phyloP scores from a whole-genome alignment of 1,140 invertebrate genomes.

The Habropoda laboriosa region DNA sequence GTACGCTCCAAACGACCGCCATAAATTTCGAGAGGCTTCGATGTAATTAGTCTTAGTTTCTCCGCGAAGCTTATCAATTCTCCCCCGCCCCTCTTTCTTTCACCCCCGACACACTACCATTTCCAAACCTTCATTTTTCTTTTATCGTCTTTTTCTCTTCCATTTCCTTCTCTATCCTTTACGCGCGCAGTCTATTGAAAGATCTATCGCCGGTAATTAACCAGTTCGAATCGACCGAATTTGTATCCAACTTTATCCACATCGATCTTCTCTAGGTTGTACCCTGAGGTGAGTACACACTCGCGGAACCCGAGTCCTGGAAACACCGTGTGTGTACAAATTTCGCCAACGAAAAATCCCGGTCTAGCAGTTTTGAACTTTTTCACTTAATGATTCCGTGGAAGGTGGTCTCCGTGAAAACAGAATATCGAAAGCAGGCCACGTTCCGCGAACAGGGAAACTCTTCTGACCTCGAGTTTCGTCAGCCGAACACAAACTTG shows the following conservation, averaged over 20 bases:
- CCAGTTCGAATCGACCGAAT: not conserved
- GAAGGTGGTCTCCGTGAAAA: not conserved
- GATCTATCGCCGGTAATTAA: not conserved
- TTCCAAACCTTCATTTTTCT: no score
- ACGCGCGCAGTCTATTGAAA: not conserved
- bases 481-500: conserved; percentile 1
- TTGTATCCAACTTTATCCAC: not conserved
- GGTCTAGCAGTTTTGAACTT: not conserved
- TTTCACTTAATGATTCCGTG: not conserved
- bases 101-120: no score
- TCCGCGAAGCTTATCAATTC: conserved; percentile 22
- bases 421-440: not conserved
- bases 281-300: no score
- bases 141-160: no score
- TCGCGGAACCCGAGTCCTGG: not conserved
- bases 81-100: not conserved
- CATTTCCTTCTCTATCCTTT: no score
- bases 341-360: not conserved
- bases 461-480: conserved; percentile 24
- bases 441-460: not conserved
- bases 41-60: not conserved
- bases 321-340: not conserved
- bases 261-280: not conserved
- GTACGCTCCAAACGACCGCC: not conserved
- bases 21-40: conserved; percentile 5